Conservation (phyloP, 2,888 invertebrate species). For the Agrotis segetum region DNA sequence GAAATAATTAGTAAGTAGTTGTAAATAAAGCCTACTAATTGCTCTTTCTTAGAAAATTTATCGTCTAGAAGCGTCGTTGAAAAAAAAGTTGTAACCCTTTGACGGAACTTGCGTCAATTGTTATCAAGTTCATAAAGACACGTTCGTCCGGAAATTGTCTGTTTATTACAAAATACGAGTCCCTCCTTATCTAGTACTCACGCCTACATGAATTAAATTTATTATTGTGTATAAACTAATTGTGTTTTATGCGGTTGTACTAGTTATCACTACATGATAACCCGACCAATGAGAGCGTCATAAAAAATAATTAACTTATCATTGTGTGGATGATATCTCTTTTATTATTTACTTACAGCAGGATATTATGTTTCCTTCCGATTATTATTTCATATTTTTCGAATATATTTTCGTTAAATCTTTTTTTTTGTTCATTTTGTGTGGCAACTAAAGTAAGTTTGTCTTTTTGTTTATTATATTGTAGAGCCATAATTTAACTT, state of each 20-base stretch:
- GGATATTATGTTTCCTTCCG: slow-evolving; percentile 33
- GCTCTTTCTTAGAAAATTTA: neutral
- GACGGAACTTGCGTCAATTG: slow-evolving; percentile 50
- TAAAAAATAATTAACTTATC: slow-evolving; percentile 43
- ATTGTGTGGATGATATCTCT: slow-evolving; percentile 8
- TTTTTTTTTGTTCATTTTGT: too few relatives aligned
- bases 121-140: slow-evolving; percentile 56
- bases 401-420: neutral
- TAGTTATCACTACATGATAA: slow-evolving; percentile 49
- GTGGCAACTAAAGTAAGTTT: neutral
- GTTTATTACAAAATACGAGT: slow-evolving; percentile 48
- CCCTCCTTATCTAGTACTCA: slow-evolving; percentile 44
- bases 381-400: slow-evolving; percentile 23
- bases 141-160: slow-evolving; percentile 46
- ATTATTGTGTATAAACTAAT: slow-evolving; percentile 48
- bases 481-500: neutral
- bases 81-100: slow-evolving; percentile 10
- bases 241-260: slow-evolving; percentile 40
- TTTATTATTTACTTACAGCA: slow-evolving; percentile 11
- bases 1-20: neutral
- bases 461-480: neutral
- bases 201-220: slow-evolving; percentile 51
- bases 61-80: neutral
- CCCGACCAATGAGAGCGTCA: slow-evolving; percentile 28
- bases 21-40: neutral